Evolutionary conservation across 2,113 vertebrate species (phyloP), one percentile per base, ranked within the genome.

Genomic region (Larimichthys crocea): DNA sequence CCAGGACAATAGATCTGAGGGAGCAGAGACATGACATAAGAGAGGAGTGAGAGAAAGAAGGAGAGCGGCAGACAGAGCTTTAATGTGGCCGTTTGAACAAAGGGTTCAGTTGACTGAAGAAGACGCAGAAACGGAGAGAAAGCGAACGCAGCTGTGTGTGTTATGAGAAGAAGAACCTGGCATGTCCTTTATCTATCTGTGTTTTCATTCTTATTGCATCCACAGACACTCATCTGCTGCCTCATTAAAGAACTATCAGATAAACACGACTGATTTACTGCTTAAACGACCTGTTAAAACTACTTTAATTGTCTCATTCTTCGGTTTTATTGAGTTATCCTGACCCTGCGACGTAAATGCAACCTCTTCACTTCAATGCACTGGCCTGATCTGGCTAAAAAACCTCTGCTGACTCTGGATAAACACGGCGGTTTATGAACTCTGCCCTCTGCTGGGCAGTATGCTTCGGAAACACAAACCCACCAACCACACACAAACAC

Each of bases 361-460:
- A 64, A 66, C 63, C 83, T 71, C 77, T 42, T 44, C 50, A 24
- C 46, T 55, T 69, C 68, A 64, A 64, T 64, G 50, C 53, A 66
- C 50, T 31, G 78, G 69, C 59, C 73, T 76, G 74, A 22, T 78
- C 64, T 65, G 49, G 64, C 60, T 70, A 29, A 82, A 9, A 20
- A 83, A 44, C 64, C 80, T 82, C 84, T 83, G 88, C 90, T 91
- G 84, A 91, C 80, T 73, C 68, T 91, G 78, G 73, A 84, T 76
- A 91, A 91, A 91, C 86, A 82, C 59, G 5, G 68, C 12, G 80
- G 80, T 83, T 80, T 80, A n/a, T 82, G 67, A 86, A 89, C 83
- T 83, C 85, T 92, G 93, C 91, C 93, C 91, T 91, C 93, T 94
- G 74, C 78, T 91, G 93, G 90, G 26, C 72, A 92, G 70, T 63